A percentile compares a stretch with the other conserved stretches of the same genome.
Evolutionary conservation across 1,140 invertebrate species (phyloP).

Genomic region (Drosophila pandora): DNA sequence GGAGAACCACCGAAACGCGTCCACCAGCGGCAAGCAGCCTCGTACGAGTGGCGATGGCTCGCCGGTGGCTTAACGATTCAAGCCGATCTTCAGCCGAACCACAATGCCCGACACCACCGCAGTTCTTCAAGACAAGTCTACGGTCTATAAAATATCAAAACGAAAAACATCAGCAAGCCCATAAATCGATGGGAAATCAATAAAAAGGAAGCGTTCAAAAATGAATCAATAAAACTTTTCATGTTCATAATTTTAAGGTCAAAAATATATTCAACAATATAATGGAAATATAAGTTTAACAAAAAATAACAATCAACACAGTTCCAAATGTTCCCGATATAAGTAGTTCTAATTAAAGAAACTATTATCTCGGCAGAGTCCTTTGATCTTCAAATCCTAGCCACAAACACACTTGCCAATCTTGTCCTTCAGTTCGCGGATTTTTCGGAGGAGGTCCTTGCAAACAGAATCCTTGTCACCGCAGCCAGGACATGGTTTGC

Average conservation of each 20-base stretch:
- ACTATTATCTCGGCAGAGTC: not conserved
- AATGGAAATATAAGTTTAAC: not conserved
- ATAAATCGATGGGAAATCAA: not conserved
- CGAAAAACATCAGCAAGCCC: not conserved
- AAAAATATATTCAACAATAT: not conserved
- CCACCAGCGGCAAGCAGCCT: constrained; percentile 33
- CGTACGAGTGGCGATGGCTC: constrained; percentile 47
- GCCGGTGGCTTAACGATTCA: constrained; percentile 1
- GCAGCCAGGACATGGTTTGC: constrained; percentile 2
- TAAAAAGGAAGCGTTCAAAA: not conserved
- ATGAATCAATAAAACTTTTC: not conserved
- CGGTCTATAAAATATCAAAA: not conserved
- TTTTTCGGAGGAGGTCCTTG: not conserved
- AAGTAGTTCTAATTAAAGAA: no score
- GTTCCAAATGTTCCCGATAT: not conserved
- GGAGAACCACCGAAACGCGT: constrained; percentile 32
- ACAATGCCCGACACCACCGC: not conserved
- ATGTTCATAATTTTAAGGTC: not conserved
- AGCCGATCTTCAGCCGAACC: constrained; percentile 11
- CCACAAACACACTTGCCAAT: constrained; percentile 10
- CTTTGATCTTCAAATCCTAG: not conserved
- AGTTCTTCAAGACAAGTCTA: not conserved
- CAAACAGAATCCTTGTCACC: not conserved
- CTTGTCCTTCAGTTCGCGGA: not conserved
- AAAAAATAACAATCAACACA: not conserved